These are phyloP conservation scores for Sebastes aleutianus DNA, from an alignment of 2,797 vertebrate species.

Conservation along the genomic window DNA sequence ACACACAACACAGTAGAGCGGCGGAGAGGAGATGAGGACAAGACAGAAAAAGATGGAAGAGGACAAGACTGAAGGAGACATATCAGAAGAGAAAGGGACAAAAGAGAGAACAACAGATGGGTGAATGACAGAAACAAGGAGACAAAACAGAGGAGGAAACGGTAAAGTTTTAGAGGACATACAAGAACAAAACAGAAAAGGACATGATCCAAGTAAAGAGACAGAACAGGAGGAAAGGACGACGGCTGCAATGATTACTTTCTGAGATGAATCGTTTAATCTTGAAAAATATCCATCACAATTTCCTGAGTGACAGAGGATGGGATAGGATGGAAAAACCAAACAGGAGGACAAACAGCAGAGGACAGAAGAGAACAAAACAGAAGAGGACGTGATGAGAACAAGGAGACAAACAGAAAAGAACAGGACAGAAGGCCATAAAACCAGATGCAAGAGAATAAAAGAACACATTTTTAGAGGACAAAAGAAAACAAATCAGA, in stretches of 20 bases:
- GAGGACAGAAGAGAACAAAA: background rate
- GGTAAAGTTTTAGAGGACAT: background rate
- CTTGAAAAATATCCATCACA: background rate
- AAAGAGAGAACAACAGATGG: background rate
- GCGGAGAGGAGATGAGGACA: slow-evolving; percentile 12
- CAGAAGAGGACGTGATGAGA: background rate
- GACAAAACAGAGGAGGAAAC: background rate
- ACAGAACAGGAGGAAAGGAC: background rate
- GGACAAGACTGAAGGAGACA: slow-evolving; percentile 26
- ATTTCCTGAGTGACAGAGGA: background rate
- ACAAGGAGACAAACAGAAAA: background rate
- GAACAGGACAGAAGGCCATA: background rate
- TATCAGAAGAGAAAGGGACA: background rate
- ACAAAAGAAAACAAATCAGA: background rate
- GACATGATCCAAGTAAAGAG: background rate
- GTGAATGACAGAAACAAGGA: background rate
- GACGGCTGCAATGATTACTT: background rate
- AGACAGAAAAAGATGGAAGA: slow-evolving; percentile 34
- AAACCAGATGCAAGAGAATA: background rate
- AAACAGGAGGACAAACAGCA: background rate
- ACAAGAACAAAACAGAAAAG: background rate
- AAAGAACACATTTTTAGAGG: background rate
- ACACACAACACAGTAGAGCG: slow-evolving; percentile 8
- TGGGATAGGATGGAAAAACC: background rate
- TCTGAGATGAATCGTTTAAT: background rate